Evolutionary conservation across 2,888 invertebrate species (phyloP), one percentile per base, ranked within the genome.

Genomic region (Ophion obscuratus): DNA sequence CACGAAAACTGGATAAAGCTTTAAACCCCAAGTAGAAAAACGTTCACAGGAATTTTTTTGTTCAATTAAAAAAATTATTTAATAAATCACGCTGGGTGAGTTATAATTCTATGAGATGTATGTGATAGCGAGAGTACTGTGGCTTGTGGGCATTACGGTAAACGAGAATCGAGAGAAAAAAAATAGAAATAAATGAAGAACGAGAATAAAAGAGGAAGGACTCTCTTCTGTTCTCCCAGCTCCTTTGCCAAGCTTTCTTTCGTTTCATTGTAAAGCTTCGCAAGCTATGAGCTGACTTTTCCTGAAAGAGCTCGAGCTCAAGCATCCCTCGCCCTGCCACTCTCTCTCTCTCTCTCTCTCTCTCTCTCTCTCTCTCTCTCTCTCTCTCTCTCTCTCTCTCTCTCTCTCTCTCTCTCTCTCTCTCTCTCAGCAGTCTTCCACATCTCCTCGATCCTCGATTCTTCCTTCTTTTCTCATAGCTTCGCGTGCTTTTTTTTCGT

Each of bases 221-320:
- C 81, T 73, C 66, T 76, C 81, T 78, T 66, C 62, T 44, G 70
- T 61, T 79, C 62, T 64, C 64, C 36, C 36, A 53, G 53, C 36
- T 81, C 47, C 74, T 81, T 31, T 10, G 59, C 78, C 20, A 75
- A 57, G 77, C 78, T 86, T 83, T 83, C 83, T 81, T 83, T 83
- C 86, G 74, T 84, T 81, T 86, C 78, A 86, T 86, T 83, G 86
- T 86, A 83, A 81, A 83, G 86, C 81, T 78, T 85, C 71, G 85
- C 78, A n/a, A 75, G 78, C 82, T 71, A 61, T 75, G 75, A 75
- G 66, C 73, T 74, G 83, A 86, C 83, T 83, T 81, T 80, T 44
- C 73, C 73, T 74, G 74, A 78, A 68, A 78, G 78, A 70, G 20
- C 59, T 59, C 17, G 61, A 24, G 57, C 67, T 76, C 76, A 36